Conservation (phyloP, 2,113 vertebrate species). For the Nycticorax nycticorax region DNA sequence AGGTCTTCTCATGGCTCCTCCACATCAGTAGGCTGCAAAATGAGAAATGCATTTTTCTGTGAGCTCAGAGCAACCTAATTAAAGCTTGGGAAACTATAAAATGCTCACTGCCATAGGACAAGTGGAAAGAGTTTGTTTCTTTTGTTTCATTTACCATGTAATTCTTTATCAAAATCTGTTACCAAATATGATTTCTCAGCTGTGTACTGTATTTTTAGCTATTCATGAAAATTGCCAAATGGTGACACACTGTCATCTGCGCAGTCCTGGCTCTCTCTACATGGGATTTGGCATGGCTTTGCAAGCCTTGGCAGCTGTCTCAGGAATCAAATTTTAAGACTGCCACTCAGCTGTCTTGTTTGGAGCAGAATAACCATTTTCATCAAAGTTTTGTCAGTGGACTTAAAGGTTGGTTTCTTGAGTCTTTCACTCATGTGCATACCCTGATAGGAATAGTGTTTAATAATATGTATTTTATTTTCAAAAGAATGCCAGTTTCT, state of each 20-base stretch:
- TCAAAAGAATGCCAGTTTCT: background rate
- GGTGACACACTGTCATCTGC: background rate
- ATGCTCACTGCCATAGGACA: background rate
- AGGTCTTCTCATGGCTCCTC: background rate
- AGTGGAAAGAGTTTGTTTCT: background rate
- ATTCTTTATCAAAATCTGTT: conserved; percentile 14
- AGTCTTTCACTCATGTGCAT: background rate
- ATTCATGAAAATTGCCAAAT: background rate
- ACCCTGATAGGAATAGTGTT: background rate
- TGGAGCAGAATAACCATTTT: background rate
- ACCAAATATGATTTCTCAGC: background rate
- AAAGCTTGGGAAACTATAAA: background rate
- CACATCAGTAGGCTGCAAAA: conserved; percentile 5
- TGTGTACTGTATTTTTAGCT: background rate
- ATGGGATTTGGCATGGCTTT: background rate
- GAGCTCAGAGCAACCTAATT: background rate
- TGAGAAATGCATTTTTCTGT: background rate
- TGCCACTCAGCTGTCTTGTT: background rate
- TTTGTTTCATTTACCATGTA: background rate
- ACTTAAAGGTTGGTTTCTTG: background rate
- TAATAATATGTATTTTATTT: background rate
- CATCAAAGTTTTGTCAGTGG: background rate
- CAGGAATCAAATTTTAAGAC: background rate
- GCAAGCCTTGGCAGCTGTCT: background rate
- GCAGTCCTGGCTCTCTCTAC: background rate